phyloP scores from a whole-genome alignment of 2,888 invertebrate genomes.

The Blomia tropicalis region DNA sequence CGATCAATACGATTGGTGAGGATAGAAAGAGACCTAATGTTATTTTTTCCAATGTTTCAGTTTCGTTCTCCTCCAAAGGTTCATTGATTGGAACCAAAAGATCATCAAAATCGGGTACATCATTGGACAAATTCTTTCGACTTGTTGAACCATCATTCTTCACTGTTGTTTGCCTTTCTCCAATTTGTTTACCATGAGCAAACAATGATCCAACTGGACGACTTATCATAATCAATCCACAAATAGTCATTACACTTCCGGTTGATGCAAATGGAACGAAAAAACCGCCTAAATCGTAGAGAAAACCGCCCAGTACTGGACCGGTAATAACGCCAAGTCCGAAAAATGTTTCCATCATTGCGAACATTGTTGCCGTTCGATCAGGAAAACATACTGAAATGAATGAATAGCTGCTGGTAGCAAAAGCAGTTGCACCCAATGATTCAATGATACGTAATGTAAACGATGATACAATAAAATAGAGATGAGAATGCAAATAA shows the following conservation, averaged over 20 bases:
- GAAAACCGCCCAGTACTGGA: slow-evolving; percentile 68
- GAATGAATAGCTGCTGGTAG: slow-evolving; percentile 69
- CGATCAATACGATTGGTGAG: slow-evolving; percentile 14
- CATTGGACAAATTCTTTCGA: neutral
- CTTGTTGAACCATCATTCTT: neutral
- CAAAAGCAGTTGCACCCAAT: slow-evolving; percentile 66
- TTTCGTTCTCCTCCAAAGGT: neutral
- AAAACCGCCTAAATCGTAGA: slow-evolving; percentile 46
- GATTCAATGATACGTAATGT: slow-evolving; percentile 62
- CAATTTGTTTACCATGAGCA: neutral
- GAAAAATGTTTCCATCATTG: slow-evolving; percentile 34
- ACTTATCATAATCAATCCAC: neutral
- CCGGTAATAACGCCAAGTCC: slow-evolving; percentile 56
- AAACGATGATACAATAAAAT: slow-evolving; percentile 38
- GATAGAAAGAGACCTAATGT: slow-evolving; percentile 6
- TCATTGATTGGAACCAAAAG: neutral
- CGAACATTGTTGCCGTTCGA: slow-evolving; percentile 67
- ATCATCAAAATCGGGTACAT: neutral
- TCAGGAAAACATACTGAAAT: slow-evolving; percentile 73
- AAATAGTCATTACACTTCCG: slow-evolving; percentile 51
- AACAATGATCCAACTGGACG: neutral
- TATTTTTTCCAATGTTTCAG: neutral
- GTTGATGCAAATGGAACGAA: slow-evolving; percentile 46
- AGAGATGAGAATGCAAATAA: neutral
- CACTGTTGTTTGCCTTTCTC: neutral